A percentile compares a stretch with the other conserved stretches of the same genome.
phyloP scores from a whole-genome alignment of 2,797 vertebrate species.

The Balearica regulorum region DNA sequence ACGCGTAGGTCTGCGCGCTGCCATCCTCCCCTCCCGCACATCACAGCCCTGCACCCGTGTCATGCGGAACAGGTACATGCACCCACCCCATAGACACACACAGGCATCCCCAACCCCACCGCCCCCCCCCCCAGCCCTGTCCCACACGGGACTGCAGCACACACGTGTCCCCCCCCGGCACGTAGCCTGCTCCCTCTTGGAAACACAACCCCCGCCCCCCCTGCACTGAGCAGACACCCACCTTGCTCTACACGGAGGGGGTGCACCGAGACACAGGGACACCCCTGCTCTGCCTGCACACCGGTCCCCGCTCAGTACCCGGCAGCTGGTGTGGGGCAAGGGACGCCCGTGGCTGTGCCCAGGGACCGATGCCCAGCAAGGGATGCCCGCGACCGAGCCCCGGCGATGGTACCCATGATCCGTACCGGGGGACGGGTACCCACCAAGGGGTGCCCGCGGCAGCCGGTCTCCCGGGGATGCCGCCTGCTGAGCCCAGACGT shows the following conservation, averaged over 20 bases:
- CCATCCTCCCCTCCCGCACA: background rate
- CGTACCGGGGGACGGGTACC: background rate
- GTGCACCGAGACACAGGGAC: background rate
- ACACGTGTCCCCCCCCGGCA: rapidly evolving
- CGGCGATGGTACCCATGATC: rapidly evolving
- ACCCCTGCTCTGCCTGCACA: background rate
- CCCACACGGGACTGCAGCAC: background rate
- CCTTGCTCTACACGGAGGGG: background rate
- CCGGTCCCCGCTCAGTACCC: background rate
- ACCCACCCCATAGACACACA: background rate
- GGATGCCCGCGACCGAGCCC: background rate
- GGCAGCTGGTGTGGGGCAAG: background rate
- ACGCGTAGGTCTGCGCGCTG: rapidly evolving
- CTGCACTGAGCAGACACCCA: background rate
- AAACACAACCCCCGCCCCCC: background rate
- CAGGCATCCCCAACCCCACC: background rate
- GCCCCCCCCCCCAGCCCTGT: background rate
- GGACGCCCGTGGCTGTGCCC: background rate
- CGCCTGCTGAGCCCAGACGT: background rate
- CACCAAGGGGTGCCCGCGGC: background rate
- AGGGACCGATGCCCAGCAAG: background rate
- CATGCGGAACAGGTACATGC: background rate
- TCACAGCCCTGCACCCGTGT: background rate
- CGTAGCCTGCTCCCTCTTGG: background rate
- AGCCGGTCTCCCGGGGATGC: background rate